These are phyloP conservation scores for Metopia argyrocephala DNA, from an alignment of 2,888 invertebrate species.

Conservation along the genomic window DNA sequence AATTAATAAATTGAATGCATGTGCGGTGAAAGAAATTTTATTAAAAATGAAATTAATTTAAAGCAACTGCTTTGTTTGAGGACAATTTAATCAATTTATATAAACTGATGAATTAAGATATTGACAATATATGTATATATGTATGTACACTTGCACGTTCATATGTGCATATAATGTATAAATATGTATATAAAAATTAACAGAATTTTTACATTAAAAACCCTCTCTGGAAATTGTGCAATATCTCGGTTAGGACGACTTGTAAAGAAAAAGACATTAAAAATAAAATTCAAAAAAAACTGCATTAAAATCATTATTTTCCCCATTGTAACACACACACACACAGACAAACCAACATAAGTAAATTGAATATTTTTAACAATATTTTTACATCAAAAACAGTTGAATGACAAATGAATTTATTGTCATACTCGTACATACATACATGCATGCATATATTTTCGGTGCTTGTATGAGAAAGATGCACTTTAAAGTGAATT, in stretches of 20 bases:
- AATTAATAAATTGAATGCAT: slow-evolving; percentile 61
- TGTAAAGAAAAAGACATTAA: not conserved
- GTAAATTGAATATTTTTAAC: not conserved
- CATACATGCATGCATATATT: too few species aligned
- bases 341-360: not conserved
- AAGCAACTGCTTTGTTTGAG: slow-evolving; percentile 79
- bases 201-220: not conserved
- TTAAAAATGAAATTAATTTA: slow-evolving; percentile 78
- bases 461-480: not conserved
- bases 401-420: not conserved
- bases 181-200: too few species aligned
- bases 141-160: too few species aligned
- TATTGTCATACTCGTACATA: slow-evolving; percentile 55
- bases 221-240: too few species aligned
- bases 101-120: slow-evolving; percentile 54
- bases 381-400: not conserved
- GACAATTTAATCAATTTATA: slow-evolving; percentile 77
- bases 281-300: slow-evolving; percentile 23
- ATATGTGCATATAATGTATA: too few species aligned
- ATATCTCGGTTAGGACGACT: too few species aligned
- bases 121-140: slow-evolving; percentile 20
- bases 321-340: not conserved
- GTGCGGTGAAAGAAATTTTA: slow-evolving; percentile 64
- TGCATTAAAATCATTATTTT: slow-evolving; percentile 1
- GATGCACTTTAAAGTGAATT: not conserved